Evolutionary conservation across 2,797 vertebrate species (phyloP).

Genomic region (Glossophaga mutica): DNA sequence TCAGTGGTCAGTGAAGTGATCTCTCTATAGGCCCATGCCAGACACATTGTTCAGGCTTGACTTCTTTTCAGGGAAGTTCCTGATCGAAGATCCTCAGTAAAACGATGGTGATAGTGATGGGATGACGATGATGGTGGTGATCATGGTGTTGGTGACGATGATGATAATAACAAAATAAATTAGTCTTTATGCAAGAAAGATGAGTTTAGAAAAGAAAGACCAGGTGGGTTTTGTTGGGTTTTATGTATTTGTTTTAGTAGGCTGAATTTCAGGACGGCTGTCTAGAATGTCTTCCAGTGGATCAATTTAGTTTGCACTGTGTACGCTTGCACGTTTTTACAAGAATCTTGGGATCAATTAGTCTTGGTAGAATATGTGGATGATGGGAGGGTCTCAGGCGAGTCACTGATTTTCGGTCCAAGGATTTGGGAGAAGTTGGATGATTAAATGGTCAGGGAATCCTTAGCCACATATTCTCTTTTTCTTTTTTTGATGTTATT

Average conservation of each 20-base stretch:
- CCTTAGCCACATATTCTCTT: background rate
- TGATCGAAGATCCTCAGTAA: background rate
- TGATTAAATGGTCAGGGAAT: background rate
- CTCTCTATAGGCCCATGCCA: background rate
- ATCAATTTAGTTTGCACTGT: background rate
- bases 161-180: background rate
- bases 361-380: background rate
- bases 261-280: background rate
- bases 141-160: background rate
- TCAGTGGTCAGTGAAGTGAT: background rate
- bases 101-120: background rate
- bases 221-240: background rate
- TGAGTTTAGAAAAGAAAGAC: background rate
- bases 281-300: background rate
- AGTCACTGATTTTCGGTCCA: background rate
- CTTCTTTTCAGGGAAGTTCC: background rate
- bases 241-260: background rate
- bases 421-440: background rate
- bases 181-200: background rate
- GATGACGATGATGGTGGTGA: no score
- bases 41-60: background rate
- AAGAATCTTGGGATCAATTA: background rate
- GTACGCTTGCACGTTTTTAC: background rate
- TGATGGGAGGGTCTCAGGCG: background rate
- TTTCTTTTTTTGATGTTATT: no score